phyloP scores from a whole-genome alignment of 2,113 vertebrate genomes.

The Periophthalmus modestus region DNA sequence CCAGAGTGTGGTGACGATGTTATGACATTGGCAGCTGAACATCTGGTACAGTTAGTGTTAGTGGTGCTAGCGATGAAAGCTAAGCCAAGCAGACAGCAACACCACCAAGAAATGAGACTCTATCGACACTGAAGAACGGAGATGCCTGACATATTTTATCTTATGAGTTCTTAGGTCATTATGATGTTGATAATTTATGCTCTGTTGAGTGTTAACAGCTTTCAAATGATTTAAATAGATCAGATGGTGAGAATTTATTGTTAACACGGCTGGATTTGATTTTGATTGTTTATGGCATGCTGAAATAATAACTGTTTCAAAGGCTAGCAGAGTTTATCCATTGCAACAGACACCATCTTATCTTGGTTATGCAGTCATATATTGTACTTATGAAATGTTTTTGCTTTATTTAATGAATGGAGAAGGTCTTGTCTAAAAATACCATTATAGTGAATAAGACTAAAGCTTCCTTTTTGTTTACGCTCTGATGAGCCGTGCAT shows the following conservation, averaged over 20 bases:
- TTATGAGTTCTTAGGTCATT: conserved; percentile 8
- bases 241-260: conserved; percentile 3
- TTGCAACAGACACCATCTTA: not conserved
- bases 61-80: not conserved
- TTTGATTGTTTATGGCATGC: not conserved
- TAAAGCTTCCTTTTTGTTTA: conserved; percentile 1
- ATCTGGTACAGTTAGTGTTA: conserved; percentile 4
- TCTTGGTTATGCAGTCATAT: not conserved
- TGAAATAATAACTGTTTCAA: not conserved
- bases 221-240: conserved; percentile 6
- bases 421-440: not conserved
- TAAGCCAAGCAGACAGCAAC: conserved; percentile 1
- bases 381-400: not conserved
- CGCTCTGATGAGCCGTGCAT: not conserved
- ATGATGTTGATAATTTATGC: conserved; percentile 6
- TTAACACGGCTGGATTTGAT: not conserved
- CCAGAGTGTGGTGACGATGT: not conserved
- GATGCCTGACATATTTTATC: not conserved
- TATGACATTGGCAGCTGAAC: conserved; percentile 11
- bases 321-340: not conserved
- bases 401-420: not conserved
- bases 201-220: not conserved
- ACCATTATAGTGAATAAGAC: not conserved
- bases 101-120: not conserved
- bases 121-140: not conserved